phyloP scores from a whole-genome alignment of 1,140 invertebrate genomes.

The Aporrectodea caliginosa region DNA sequence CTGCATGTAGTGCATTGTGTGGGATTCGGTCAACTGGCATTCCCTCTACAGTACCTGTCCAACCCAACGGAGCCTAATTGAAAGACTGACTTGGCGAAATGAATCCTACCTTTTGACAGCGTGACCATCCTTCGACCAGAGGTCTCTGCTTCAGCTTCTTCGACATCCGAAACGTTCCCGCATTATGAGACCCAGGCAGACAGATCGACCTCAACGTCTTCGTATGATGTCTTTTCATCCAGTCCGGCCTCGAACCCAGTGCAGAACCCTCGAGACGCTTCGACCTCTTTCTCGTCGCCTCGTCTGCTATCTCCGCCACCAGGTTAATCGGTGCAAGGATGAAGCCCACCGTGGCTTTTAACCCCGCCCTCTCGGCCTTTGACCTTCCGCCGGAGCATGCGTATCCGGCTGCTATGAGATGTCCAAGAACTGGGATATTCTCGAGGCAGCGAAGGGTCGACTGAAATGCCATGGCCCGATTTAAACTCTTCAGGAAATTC shows the following conservation, averaged over 20 bases:
- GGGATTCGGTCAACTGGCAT: too few species aligned
- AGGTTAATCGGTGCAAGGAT: not conserved
- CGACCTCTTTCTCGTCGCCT: not conserved
- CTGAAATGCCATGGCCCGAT: not conserved
- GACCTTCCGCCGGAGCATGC: not conserved
- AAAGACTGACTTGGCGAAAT: too few species aligned
- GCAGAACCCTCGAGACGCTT: not conserved
- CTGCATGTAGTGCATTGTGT: too few species aligned
- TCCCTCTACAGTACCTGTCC: too few species aligned
- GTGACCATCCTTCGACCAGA: conserved; percentile 13
- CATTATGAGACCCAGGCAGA: conserved; percentile 16
- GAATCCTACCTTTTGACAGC: conserved; percentile 17
- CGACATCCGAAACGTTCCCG: conserved; percentile 6
- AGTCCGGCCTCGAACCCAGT: not conserved
- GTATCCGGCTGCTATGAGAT: conserved; percentile 18
- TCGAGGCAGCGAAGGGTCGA: conserved; percentile 2
- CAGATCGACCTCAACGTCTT: conserved; percentile 6
- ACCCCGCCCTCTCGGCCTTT: conserved; percentile 12
- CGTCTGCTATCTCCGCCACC: conserved; percentile 10
- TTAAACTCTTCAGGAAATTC: not conserved
- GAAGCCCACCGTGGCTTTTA: conserved; percentile 17
- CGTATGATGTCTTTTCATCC: conserved; percentile 13
- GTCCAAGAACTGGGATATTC: conserved; percentile 18
- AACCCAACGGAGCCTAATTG: too few species aligned
- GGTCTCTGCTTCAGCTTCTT: conserved; percentile 16